Percentiles rank a stretch among this genome's conserved stretches.
Evolutionary conservation across 2,113 vertebrate species (phyloP).

Genomic region (Hemiscyllium ocellatum): DNA sequence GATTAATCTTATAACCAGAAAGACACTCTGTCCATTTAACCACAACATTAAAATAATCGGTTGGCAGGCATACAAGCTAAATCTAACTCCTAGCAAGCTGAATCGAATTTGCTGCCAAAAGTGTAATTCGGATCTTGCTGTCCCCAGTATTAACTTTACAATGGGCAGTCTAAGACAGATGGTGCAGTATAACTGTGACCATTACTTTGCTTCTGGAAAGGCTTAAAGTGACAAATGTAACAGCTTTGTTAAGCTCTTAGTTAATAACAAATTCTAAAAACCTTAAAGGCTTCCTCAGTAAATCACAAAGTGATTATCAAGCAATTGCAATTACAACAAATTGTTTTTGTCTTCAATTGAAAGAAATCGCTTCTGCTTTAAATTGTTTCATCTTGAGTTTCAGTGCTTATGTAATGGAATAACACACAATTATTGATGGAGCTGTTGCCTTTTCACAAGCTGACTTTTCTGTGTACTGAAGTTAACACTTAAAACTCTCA

Average conservation of each 20-base stretch:
- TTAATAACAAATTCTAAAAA: background rate
- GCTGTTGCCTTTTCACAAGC: background rate
- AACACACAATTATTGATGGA: background rate
- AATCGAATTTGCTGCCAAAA: background rate
- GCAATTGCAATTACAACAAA: constrained; percentile 25
- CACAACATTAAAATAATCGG: background rate
- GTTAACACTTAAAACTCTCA: background rate
- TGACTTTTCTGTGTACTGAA: background rate
- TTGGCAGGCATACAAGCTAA: background rate
- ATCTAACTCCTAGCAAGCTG: background rate
- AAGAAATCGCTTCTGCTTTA: constrained; percentile 12
- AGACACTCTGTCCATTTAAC: background rate
- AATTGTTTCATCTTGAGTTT: constrained; percentile 29
- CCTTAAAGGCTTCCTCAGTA: background rate
- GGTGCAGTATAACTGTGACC: background rate
- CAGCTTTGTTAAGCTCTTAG: background rate
- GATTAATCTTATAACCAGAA: background rate
- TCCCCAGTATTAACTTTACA: background rate
- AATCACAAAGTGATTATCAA: background rate
- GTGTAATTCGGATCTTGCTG: background rate
- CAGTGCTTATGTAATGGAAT: background rate
- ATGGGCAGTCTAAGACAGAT: background rate
- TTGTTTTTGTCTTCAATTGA: constrained; percentile 27
- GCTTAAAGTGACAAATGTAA: background rate
- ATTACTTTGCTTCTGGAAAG: constrained; percentile 10